phyloP scores from a whole-genome alignment of 2,113 vertebrate genomes.

The Picathartes gymnocephalus region DNA sequence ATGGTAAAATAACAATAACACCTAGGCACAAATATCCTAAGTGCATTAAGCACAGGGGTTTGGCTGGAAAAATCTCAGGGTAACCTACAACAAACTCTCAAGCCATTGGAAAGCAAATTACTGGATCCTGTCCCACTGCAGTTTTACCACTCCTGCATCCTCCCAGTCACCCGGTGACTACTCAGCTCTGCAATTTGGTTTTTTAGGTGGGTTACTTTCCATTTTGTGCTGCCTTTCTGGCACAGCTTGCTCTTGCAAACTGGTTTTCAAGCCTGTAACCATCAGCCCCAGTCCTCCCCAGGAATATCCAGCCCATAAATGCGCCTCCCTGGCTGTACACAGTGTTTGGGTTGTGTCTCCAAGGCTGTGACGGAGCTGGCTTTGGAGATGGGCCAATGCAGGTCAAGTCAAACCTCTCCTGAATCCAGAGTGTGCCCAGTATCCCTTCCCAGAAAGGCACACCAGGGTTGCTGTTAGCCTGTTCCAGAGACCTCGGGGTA shows the following conservation, averaged over 20 bases:
- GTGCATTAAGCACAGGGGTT: accelerated
- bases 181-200: neutral
- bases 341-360: neutral
- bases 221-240: neutral
- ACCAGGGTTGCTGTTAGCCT: neutral
- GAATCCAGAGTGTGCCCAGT: accelerated
- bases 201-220: neutral
- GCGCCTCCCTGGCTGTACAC: neutral
- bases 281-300: neutral
- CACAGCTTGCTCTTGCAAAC: neutral
- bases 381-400: neutral
- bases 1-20: neutral
- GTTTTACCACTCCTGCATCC: neutral
- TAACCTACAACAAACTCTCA: neutral
- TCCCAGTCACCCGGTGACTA: neutral
- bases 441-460: neutral
- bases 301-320: neutral
- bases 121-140: neutral
- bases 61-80: neutral
- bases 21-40: neutral
- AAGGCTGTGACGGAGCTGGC: neutral
- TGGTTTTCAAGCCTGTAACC: neutral
- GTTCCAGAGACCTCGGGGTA: neutral
- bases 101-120: neutral
- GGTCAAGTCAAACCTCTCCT: neutral